Percentiles rank a stretch among this genome's conserved stretches.
Conservation (phyloP, 2,888 invertebrate species). For the Mellilla xanthometata region DNA sequence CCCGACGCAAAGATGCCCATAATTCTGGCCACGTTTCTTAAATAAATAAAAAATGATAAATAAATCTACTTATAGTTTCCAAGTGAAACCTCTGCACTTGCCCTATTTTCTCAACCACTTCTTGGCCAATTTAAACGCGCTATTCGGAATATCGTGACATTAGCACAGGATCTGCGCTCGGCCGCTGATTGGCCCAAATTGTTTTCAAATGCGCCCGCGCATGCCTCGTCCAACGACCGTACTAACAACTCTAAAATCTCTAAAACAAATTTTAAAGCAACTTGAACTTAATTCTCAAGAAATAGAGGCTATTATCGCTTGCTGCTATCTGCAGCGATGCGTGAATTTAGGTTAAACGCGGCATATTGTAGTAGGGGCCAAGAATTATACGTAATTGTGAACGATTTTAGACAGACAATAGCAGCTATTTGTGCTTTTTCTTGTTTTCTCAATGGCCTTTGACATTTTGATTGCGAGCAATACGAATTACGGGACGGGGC, state of each 20-base stretch:
- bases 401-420: constrained; percentile 38
- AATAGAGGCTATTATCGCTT: too few species aligned
- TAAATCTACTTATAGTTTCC: too few species aligned
- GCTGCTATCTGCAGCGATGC: too few species aligned
- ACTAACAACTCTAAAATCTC: too few species aligned
- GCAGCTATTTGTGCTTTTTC: constrained; percentile 23
- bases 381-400: constrained; percentile 45
- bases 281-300: too few species aligned
- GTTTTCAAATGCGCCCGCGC: constrained; percentile 61
- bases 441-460: constrained; percentile 31
- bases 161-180: constrained; percentile 61
- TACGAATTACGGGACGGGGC: background rate
- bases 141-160: constrained; percentile 41
- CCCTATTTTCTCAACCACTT: constrained; percentile 1
- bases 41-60: too few species aligned
- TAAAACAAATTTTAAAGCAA: too few species aligned
- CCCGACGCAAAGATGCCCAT: too few species aligned
- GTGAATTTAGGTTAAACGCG: too few species aligned
- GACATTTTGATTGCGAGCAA: constrained; percentile 38
- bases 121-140: constrained; percentile 8
- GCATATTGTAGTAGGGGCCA: constrained; percentile 25
- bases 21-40: too few species aligned
- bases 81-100: background rate
- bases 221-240: constrained; percentile 12
- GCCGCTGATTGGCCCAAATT: constrained; percentile 55